phyloP scores from a whole-genome alignment of 2,113 vertebrate genomes.

The Alethe diademata region DNA sequence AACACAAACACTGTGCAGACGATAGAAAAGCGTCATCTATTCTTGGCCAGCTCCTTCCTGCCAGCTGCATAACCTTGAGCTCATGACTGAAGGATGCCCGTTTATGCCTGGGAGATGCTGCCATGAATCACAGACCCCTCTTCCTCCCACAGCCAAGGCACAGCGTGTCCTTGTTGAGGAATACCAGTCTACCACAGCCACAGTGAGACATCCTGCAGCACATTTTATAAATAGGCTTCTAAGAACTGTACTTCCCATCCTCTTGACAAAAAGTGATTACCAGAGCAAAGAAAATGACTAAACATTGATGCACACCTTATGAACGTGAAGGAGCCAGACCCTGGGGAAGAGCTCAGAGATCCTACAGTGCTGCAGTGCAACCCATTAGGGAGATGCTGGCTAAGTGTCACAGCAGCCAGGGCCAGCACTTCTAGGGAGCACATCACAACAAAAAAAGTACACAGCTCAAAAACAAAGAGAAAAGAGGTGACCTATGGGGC shows the following conservation, averaged over 20 bases:
- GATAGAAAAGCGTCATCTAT: neutral
- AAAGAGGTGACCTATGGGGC: neutral
- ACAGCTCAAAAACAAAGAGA: neutral
- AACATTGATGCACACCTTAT: neutral
- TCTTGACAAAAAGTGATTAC: neutral
- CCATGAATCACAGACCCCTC: slow-evolving; percentile 11
- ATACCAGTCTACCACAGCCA: neutral
- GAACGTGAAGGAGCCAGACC: neutral
- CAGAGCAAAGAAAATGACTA: neutral
- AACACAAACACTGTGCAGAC: neutral
- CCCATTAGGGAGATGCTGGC: neutral
- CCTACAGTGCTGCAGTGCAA: neutral
- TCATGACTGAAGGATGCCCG: neutral
- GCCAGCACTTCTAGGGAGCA: neutral
- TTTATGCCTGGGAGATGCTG: neutral
- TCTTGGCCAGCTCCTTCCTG: neutral
- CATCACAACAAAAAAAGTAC: neutral
- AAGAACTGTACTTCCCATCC: neutral
- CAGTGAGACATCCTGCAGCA: neutral
- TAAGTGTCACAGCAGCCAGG: neutral
- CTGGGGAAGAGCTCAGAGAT: neutral
- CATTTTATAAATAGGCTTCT: neutral
- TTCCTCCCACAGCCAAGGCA: neutral
- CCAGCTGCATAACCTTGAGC: neutral
- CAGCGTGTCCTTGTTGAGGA: neutral